A percentile compares a stretch with the other conserved stretches of the same genome.
These are phyloP conservation scores for Sphaerophoria rueppellii DNA, from an alignment of 2,888 invertebrate genomes.

Conservation along the genomic window DNA sequence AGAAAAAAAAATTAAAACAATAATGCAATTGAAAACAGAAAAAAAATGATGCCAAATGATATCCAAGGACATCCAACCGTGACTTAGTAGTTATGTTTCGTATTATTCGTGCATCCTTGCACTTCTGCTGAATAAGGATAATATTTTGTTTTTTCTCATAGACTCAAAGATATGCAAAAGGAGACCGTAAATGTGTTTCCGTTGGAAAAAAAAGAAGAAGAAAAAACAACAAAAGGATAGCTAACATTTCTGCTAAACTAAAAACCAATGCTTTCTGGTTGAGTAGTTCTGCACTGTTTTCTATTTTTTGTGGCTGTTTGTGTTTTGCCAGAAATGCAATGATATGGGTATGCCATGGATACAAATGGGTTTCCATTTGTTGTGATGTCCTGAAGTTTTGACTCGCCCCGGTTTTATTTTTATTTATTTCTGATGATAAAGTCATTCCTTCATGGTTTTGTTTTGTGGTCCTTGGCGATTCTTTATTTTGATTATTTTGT, in stretches of 20 bases:
- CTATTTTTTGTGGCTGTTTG: not conserved
- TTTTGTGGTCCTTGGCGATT: not conserved
- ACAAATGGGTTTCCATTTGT: constrained; percentile 15
- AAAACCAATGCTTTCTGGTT: constrained; percentile 61
- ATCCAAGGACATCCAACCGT: constrained; percentile 54
- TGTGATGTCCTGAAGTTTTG: constrained; percentile 9
- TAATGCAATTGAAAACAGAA: constrained; percentile 55
- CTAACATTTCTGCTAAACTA: constrained; percentile 34
- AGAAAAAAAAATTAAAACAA: constrained; percentile 41
- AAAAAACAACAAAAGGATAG: not conserved
- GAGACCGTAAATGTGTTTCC: constrained; percentile 3
- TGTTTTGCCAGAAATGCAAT: constrained; percentile 8
- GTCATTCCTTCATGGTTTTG: not conserved
- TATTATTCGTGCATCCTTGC: constrained; percentile 29
- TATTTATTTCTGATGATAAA: constrained; percentile 8
- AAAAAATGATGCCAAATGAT: constrained; percentile 31
- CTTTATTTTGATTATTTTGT: not conserved
- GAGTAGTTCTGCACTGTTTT: constrained; percentile 34
- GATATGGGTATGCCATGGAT: not conserved
- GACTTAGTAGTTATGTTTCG: constrained; percentile 11
- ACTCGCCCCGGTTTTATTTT: not conserved
- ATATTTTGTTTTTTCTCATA: constrained; percentile 5
- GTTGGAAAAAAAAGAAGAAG: not conserved
- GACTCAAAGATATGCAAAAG: constrained; percentile 16
- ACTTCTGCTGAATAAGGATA: constrained; percentile 26